Evolutionary conservation across 2,113 vertebrate genomes (phyloP).

Genomic region (Oxyruncus cristatus): DNA sequence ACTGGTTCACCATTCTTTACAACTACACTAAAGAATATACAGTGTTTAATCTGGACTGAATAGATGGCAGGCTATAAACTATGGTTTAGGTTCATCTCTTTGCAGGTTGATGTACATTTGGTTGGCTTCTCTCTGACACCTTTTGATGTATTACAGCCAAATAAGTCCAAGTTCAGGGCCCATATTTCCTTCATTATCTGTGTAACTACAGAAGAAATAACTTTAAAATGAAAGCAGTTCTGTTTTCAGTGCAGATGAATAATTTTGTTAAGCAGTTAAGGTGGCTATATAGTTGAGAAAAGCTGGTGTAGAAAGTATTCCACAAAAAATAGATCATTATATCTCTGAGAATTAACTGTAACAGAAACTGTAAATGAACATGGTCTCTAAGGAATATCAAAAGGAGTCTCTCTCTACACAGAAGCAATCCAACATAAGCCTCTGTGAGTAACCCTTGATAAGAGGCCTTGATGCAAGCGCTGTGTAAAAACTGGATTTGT

Average conservation of each 20-base stretch:
- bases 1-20: not conserved
- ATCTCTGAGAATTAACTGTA: not conserved
- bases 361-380: not conserved
- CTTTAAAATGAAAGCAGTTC: not conserved
- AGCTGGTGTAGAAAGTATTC: not conserved
- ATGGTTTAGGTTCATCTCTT: not conserved
- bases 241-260: not conserved
- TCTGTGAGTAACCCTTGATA: not conserved
- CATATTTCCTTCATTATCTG: not conserved
- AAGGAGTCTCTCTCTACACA: not conserved
- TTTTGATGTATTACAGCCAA: not conserved
- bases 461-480: not conserved
- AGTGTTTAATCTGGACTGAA: not conserved
- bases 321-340: not conserved
- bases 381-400: not conserved
- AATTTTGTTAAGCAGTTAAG: not conserved
- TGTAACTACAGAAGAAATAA: not conserved
- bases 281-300: not conserved
- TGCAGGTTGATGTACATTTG: not conserved
- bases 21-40: not conserved
- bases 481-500: not conserved
- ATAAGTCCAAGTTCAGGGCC: not conserved
- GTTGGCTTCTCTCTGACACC: not conserved
- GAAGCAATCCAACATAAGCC: not conserved
- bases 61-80: not conserved